Evolutionary conservation across 2,113 vertebrate genomes (phyloP), one percentile per base, ranked within the genome.

Genomic region (Siphamia tubifer): DNA sequence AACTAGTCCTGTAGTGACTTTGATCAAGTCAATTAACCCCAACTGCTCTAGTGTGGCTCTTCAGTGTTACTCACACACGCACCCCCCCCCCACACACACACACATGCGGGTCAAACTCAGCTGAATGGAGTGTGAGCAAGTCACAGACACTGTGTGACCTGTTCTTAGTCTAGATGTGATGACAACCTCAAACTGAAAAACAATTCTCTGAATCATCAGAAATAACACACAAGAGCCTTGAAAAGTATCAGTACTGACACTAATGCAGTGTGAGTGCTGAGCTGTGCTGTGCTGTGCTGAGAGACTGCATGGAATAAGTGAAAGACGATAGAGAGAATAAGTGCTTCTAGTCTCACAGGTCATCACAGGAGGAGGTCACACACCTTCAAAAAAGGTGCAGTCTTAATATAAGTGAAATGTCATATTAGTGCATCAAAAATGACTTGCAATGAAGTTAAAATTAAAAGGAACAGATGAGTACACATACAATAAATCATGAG

Each of bases 121-220:
- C 60, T 27, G 60, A 52, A 77, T 35, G 36, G 52, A 65, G 69
- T 47, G 30, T 42, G 55, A 78, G 39, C 42, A 30, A 65, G 60
- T 69, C 32, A 49, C 27, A 39, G 62, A 65, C 54, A 57, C 43
- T 23, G 25, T 48, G 23, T 72, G 73, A 68, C 64, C 62, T 61
- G 65, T 57, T 75, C 63, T 23, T 55, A 54, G 63, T 43, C 62
- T 40, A 44, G 63, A 72, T 63, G 58, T 70, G 84, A 84, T 88
- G 83, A 86, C 85, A 77, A 42, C 54, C 60, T 85, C 68, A 64
- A 69, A 84, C 9, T 52, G 52, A 68, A 67, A 69, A 66, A 69
- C 82, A 77, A 83, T 84, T 77, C 65, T 82, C 79, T 83, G 83
- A 89, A 84, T 87, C 83, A 87, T 84, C 86, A 91, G 72, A 82